Evolutionary conservation across 2,113 vertebrate genomes (phyloP).

Genomic region (Daboia siamensis): DNA sequence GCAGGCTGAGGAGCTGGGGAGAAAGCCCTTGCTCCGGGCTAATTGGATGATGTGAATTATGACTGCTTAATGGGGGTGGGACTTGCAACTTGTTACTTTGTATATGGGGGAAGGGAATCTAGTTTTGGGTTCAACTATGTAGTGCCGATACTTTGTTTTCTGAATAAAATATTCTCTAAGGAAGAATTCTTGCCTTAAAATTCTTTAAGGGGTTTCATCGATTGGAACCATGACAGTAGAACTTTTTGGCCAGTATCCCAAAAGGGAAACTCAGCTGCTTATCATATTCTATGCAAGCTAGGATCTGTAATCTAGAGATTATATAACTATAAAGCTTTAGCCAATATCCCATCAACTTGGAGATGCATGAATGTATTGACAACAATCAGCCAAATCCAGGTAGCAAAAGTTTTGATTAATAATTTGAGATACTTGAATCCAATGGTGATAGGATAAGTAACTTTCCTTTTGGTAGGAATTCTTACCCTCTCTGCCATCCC

Average conservation of each 20-base stretch:
- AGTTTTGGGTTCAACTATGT: no score
- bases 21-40: no score
- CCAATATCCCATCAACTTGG: background rate
- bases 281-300: background rate
- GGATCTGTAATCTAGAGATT: background rate
- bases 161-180: no score
- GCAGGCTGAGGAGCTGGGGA: no score
- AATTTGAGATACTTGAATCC: background rate
- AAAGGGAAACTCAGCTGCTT: background rate
- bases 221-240: no score
- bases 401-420: background rate
- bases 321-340: background rate
- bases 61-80: no score
- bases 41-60: no score
- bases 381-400: background rate
- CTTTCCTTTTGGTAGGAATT: background rate
- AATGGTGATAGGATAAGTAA: background rate
- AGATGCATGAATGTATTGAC: background rate
- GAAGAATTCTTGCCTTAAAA: no score
- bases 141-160: no score
- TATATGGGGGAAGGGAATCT: no score
- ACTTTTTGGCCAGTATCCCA: background rate
- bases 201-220: no score
- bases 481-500: background rate
- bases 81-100: no score